These are phyloP conservation scores for Botia kubotai DNA, from an alignment of 2,797 vertebrate genomes.

Conservation along the genomic window DNA sequence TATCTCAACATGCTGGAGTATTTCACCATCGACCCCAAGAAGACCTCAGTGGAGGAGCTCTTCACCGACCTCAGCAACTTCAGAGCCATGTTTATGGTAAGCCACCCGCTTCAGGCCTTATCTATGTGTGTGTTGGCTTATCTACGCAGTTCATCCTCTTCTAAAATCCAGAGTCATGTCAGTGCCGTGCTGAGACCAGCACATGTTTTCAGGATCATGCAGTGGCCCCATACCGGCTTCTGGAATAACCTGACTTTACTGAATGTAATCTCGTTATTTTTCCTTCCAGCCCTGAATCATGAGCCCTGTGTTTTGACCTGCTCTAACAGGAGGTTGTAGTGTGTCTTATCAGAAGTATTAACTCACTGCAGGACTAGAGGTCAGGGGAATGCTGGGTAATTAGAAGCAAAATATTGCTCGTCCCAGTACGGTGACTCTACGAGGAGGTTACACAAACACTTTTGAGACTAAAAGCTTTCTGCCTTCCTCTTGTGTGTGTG, in stretches of 20 bases:
- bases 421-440: conserved; percentile 67
- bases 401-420: conserved; percentile 63
- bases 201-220: conserved; percentile 5
- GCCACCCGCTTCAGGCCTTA: conserved; percentile 39
- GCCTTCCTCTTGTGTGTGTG: conserved; percentile 32
- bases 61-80: conserved; percentile 95
- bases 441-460: conserved; percentile 68
- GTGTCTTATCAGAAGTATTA: conserved; percentile 71
- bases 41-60: conserved; percentile 92
- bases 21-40: conserved; percentile 91
- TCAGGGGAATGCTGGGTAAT: conserved; percentile 73
- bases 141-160: neutral
- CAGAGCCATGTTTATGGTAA: conserved; percentile 89
- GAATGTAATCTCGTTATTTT: neutral
- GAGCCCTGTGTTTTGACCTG: conserved; percentile 28
- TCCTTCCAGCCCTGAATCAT: neutral
- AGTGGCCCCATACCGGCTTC: neutral
- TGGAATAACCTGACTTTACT: conserved; percentile 2
- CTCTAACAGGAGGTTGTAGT: conserved; percentile 37
- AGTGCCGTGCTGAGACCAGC: neutral
- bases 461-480: conserved; percentile 67
- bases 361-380: conserved; percentile 70
- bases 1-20: conserved; percentile 87
- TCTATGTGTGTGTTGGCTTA: conserved; percentile 6
- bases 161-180: conserved; percentile 37